These are phyloP conservation scores for Cacatua alba DNA, from an alignment of 2,113 vertebrate genomes.

Conservation along the genomic window DNA sequence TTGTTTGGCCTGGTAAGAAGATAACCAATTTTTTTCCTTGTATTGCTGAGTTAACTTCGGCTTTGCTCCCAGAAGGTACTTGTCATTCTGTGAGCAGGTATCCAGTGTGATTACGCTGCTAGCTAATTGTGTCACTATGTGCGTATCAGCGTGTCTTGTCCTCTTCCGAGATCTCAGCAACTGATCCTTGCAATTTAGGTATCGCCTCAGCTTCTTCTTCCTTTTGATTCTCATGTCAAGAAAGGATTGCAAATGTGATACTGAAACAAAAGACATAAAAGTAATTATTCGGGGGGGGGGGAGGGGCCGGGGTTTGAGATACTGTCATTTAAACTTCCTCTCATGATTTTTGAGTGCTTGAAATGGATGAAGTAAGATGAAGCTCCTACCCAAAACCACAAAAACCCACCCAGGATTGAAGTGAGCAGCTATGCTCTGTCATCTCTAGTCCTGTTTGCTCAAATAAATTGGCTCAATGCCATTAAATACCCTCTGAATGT, in stretches of 20 bases:
- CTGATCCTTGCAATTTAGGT: background rate
- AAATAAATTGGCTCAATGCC: background rate
- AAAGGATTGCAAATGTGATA: background rate
- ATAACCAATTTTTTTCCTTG: background rate
- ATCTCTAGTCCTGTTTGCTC: background rate
- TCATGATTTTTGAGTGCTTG: background rate
- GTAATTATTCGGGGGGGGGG: rapidly evolving
- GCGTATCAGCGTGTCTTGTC: rapidly evolving
- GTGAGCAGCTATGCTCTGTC: background rate
- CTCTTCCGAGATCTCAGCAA: background rate
- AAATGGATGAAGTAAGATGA: background rate
- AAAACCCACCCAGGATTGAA: background rate
- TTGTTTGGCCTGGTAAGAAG: background rate
- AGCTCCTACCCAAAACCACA: background rate
- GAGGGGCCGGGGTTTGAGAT: background rate
- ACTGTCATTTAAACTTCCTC: background rate
- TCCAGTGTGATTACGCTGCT: background rate
- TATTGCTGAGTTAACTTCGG: background rate
- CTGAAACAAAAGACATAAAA: background rate
- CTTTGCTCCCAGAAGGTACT: background rate
- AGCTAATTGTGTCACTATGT: background rate
- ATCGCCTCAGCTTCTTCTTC: background rate
- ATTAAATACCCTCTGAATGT: background rate
- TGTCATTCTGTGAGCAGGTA: background rate
- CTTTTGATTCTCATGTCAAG: background rate